A percentile compares a stretch with the other conserved stretches of the same genome.
Evolutionary conservation across 2,888 invertebrate genomes (phyloP).

Genomic region (Lithosia quadra): DNA sequence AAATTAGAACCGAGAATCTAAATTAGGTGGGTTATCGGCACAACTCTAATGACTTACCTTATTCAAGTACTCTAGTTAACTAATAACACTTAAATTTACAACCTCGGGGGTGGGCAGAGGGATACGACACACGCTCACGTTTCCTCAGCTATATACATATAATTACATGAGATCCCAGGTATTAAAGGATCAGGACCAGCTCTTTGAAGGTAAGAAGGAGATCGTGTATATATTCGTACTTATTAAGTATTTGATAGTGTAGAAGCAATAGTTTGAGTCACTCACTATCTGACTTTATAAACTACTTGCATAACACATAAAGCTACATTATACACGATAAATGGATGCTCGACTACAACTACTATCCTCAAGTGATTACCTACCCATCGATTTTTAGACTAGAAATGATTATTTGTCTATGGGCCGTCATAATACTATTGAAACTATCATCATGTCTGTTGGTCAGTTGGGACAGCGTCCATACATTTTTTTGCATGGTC

Average conservation of each 20-base stretch:
- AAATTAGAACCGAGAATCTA: slow-evolving; percentile 18
- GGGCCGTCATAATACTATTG: too few species aligned
- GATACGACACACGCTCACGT: neutral
- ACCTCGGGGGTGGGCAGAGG: neutral
- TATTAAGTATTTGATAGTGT: neutral
- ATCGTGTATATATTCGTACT: too few species aligned
- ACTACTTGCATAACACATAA: too few species aligned
- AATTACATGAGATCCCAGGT: neutral
- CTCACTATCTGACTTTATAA: neutral
- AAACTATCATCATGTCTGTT: too few species aligned
- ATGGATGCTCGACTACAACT: too few species aligned
- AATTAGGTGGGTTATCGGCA: slow-evolving; percentile 34
- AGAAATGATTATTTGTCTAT: too few species aligned
- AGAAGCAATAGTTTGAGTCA: too few species aligned
- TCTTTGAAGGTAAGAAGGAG: neutral
- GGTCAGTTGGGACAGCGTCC: too few species aligned
- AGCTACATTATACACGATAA: too few species aligned
- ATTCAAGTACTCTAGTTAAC: neutral
- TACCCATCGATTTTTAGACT: too few species aligned
- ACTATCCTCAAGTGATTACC: too few species aligned
- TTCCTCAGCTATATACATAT: neutral
- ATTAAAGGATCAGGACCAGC: neutral
- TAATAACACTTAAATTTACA: neutral
- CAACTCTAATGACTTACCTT: slow-evolving; percentile 22
- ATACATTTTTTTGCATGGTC: too few species aligned